Evolutionary conservation across 2,888 invertebrate species (phyloP), one percentile per base, ranked within the genome.

Genomic region (Sylvicola cinctus): DNA sequence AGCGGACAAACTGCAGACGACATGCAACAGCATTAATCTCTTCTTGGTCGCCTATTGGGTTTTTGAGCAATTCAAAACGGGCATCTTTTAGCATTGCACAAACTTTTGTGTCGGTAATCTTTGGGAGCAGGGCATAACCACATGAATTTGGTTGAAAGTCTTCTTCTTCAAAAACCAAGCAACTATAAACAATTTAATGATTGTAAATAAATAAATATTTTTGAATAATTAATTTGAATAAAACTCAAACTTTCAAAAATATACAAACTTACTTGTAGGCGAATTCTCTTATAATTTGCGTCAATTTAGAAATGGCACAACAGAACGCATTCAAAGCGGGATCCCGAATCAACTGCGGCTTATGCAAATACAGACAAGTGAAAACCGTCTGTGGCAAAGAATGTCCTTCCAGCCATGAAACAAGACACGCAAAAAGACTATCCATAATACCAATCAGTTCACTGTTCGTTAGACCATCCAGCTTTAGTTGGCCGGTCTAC

Each of bases 361-460:
- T 79, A 54, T 96, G 93, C 26, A 93, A 62, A 53, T 95, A 96
- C 16, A 95, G 68, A 55, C 93, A 93, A 16, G 91, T 95, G 52
- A 95, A 93, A 7, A 96, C 81, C 2, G 96, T 96, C 62, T 96
- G 95, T 5, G 91, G 93, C 42, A 95, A 65, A 0, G 87, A 90
- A 51, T 90, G 87, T 0, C 96, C 96, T 57, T 98, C 95, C 12
- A 98, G 56, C 95, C 96, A 98, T 0, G 95, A 91, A 1, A 91
- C 91, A 45, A 96, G 66, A 51, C 93, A 90, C 1, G 91, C 79
- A 49, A 87, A 70, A 5, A 93, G 83, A 1, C 85, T 81, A 63
- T 98, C 96, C 45, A 95, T 85, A 25, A 95, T 78, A 23, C 87
- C 90, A 44, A 95, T 84, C 34, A 87, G 60, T 60, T 95, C 91